phyloP scores from a whole-genome alignment of 2,797 vertebrate genomes.

The Amniataba percoides region DNA sequence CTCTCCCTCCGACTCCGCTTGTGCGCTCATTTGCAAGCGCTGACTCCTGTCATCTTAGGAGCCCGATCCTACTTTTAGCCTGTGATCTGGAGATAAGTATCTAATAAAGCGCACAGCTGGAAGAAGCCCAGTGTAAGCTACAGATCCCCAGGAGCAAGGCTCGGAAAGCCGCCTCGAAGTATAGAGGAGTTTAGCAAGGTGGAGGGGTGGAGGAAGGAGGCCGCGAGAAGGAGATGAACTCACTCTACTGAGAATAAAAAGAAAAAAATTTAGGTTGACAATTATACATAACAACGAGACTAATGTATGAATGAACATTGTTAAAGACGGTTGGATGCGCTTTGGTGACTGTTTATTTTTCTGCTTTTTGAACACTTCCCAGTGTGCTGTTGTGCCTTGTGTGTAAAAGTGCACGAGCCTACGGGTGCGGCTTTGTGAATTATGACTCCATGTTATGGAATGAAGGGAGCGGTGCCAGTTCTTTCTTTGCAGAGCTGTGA shows the following conservation, averaged over 20 bases:
- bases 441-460: slow-evolving; percentile 86
- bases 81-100: slow-evolving; percentile 67
- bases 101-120: slow-evolving; percentile 72
- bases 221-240: slow-evolving; percentile 53
- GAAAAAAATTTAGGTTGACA: slow-evolving; percentile 15
- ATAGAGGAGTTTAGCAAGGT: slow-evolving; percentile 57
- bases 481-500: slow-evolving; percentile 77
- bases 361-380: slow-evolving; percentile 31
- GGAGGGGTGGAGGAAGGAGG: slow-evolving; percentile 45
- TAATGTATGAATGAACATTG: slow-evolving; percentile 20
- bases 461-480: slow-evolving; percentile 86
- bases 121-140: slow-evolving; percentile 48
- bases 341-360: slow-evolving; percentile 57
- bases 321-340: slow-evolving; percentile 1
- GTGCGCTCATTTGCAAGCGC: slow-evolving; percentile 50
- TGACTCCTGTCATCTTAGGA: slow-evolving; percentile 57
- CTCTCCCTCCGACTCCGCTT: slow-evolving; percentile 17
- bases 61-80: slow-evolving; percentile 44
- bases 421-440: slow-evolving; percentile 77
- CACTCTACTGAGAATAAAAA: slow-evolving; percentile 27
- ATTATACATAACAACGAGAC: slow-evolving; percentile 31
- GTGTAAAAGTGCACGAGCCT: slow-evolving; percentile 53
- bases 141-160: slow-evolving; percentile 55
- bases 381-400: slow-evolving; percentile 52
- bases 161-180: slow-evolving; percentile 61